Evolutionary conservation across 2,797 vertebrate genomes (phyloP).

Genomic region (Gallirallus australis): DNA sequence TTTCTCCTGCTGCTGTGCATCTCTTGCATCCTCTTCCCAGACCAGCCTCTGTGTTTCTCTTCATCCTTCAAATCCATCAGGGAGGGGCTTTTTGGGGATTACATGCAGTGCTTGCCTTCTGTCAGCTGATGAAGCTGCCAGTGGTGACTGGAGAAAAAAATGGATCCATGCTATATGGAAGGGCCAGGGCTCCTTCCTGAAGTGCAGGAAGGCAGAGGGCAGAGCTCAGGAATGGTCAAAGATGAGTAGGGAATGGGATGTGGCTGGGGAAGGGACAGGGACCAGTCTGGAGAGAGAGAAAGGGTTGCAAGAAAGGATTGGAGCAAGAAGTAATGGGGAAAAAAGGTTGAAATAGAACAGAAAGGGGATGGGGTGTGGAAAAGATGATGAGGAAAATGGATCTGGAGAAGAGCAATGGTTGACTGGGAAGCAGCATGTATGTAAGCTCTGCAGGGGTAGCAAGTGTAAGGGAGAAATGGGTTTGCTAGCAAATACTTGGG

Average conservation of each 20-base stretch:
- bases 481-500: background rate
- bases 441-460: background rate
- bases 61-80: no score
- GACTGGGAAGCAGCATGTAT: background rate
- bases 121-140: background rate
- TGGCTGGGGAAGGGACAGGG: background rate
- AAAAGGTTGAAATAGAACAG: background rate
- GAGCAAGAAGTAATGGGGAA: background rate
- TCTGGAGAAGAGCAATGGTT: background rate
- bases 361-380: background rate
- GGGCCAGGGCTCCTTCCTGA: background rate
- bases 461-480: background rate
- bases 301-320: background rate
- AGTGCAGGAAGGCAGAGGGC: background rate
- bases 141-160: background rate
- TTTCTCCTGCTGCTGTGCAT: background rate
- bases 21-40: background rate
- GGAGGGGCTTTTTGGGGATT: background rate
- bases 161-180: background rate
- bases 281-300: background rate
- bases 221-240: background rate
- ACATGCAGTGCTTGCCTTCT: background rate
- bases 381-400: background rate
- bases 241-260: background rate
- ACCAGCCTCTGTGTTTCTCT: background rate